Evolutionary conservation across 2,113 vertebrate species (phyloP), one percentile per base, ranked within the genome.

Genomic region (Otis tarda): DNA sequence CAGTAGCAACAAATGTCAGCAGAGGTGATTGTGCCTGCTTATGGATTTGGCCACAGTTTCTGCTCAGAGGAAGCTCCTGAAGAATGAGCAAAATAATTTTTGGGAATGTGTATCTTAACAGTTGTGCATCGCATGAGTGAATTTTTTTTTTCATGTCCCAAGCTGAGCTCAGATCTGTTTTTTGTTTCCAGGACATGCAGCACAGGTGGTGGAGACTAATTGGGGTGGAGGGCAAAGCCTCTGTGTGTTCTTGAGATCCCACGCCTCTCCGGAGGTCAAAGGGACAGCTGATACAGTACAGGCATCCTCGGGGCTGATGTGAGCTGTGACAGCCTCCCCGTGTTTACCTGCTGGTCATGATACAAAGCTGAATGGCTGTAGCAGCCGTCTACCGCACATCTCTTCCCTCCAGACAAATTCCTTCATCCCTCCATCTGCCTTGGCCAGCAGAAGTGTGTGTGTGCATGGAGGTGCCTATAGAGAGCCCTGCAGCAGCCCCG

Each of bases 191-290:
- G 75, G 37, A 59, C 2, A 7, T 49, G 14, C 18, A 69, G 81
- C 53, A 60, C 95, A 93, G 84, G 91, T 87, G 84, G 82, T 93
- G 50, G 59, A 77, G n/a, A 61, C 82, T 94, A 96, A 93, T 70
- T 91, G 75, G 70, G 82, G 60, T 93, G 63, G 52, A 94, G 85
- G 64, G 82, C 85, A 92, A 47, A 90, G 11, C 15, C 67, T 76
- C 31, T 88, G 1, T 39, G 15, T 76, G 59, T 67, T 91, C 52
- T 74, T 27, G 41, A 80, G 73, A 65, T 88, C 52, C 70, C 4
- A 1, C 4, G 4, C 7, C 31, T 78, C 68, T 88, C 71, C 17
- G 9, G 76, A 86, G 84, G 59, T 77, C 2, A 1, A 69, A 52
- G 45, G 53, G 45, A 45, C 41, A 57, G 68, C 9, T 55, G 37